phyloP scores from a whole-genome alignment of 1,140 invertebrate genomes.

The Agrilus planipennis region DNA sequence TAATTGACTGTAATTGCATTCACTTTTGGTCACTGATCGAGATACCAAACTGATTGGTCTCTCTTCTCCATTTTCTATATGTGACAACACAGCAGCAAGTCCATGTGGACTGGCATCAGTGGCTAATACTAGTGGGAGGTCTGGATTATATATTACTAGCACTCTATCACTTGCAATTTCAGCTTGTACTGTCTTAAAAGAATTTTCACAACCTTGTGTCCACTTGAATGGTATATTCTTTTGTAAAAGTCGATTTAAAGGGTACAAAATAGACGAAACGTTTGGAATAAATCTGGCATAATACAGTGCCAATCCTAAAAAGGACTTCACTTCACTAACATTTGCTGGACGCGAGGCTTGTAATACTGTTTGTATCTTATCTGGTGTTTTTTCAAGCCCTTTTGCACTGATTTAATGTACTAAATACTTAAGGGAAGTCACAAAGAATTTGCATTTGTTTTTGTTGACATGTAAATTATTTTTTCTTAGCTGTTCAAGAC shows the following conservation, averaged over 20 bases:
- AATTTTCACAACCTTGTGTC: constrained; percentile 14
- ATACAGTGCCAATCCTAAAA: constrained; percentile 30
- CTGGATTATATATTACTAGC: constrained; percentile 32
- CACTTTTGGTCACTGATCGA: constrained; percentile 32
- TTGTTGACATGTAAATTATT: constrained; percentile 11
- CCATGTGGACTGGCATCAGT: constrained; percentile 33
- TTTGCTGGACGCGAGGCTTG: constrained; percentile 19
- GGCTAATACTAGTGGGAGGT: constrained; percentile 38
- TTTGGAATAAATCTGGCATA: constrained; percentile 26
- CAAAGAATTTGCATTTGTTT: constrained; percentile 13
- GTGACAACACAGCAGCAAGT: constrained; percentile 37
- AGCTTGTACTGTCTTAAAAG: constrained; percentile 23
- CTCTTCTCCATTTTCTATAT: constrained; percentile 30
- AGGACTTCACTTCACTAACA: constrained; percentile 19
- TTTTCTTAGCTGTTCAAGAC: constrained; percentile 10
- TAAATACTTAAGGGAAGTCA: constrained; percentile 15
- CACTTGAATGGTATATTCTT: constrained; percentile 12
- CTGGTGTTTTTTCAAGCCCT: constrained; percentile 4
- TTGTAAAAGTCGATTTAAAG: constrained; percentile 7
- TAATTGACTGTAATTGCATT: constrained; percentile 39
- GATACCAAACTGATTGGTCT: constrained; percentile 38
- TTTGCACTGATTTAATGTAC: constrained; percentile 8
- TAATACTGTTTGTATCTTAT: constrained; percentile 20
- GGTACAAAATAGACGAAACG: constrained; percentile 14
- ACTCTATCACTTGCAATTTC: constrained; percentile 22